A percentile compares a stretch with the other conserved stretches of the same genome.
Evolutionary conservation across 2,113 vertebrate species (phyloP).

Genomic region (Mola mola): DNA sequence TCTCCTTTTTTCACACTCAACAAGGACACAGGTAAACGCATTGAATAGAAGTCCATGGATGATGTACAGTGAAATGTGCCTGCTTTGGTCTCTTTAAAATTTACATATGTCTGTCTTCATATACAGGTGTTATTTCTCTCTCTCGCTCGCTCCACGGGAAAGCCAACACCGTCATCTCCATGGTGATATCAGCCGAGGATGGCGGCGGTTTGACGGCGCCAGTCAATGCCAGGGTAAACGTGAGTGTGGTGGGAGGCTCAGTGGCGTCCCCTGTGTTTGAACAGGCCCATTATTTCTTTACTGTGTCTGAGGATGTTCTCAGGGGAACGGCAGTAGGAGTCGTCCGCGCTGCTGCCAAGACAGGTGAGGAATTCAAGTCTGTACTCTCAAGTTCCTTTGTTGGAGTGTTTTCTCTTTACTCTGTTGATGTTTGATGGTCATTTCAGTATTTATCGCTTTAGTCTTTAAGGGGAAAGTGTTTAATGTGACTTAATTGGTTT

Average conservation of each 20-base stretch:
- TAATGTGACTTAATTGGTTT: conserved; percentile 5
- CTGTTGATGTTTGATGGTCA: not conserved
- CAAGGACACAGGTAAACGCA: conserved; percentile 91
- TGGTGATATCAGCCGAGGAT: conserved; percentile 91
- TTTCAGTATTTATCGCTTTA: not conserved
- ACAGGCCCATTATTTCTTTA: conserved; percentile 94
- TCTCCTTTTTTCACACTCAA: conserved; percentile 91
- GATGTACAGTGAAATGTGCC: no score
- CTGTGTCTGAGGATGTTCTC: conserved; percentile 87
- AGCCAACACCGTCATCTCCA: conserved; percentile 89
- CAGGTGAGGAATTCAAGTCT: conserved; percentile 61
- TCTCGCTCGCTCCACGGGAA: conserved; percentile 90
- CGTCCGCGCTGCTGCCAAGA: conserved; percentile 83
- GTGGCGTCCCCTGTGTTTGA: conserved; percentile 91
- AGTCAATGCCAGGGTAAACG: conserved; percentile 88
- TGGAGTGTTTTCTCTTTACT: not conserved
- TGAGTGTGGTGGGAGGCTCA: conserved; percentile 91
- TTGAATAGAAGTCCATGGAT: no score
- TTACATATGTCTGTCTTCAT: not conserved
- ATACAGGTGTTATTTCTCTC: conserved; percentile 89
- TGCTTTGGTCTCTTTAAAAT: no score
- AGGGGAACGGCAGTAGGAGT: conserved; percentile 87
- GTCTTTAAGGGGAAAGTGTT: not conserved
- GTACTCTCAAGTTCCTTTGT: not conserved
- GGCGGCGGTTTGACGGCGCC: conserved; percentile 89